Evolutionary conservation across 2,888 invertebrate species (phyloP), one percentile per base, ranked within the genome.

Genomic region (Scaptodrosophila latifasciaeformis): DNA sequence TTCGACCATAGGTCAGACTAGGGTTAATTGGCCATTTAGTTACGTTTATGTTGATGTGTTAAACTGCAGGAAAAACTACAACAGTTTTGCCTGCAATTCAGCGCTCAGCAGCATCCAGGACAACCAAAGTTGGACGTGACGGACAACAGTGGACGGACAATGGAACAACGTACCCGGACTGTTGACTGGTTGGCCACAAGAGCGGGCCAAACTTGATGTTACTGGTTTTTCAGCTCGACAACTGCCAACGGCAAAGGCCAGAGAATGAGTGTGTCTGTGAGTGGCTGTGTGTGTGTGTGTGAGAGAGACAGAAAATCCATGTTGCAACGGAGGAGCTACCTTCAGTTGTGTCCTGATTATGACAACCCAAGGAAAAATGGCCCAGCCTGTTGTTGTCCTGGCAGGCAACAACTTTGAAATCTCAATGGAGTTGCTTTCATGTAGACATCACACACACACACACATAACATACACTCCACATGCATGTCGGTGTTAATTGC

Each of bases 281-380:
- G n/a, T n/a, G n/a, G n/a, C n/a, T 39, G 1, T 39, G 39, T 17
- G 17, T 18, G 10, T 39, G 39, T 39, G 12, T 15, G 39, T 10
- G 12, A n/a, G n/a, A n/a, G n/a, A n/a, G n/a, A n/a, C n/a, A n/a
- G n/a, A n/a, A n/a, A n/a, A n/a, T n/a, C n/a, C n/a, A n/a, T n/a
- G n/a, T n/a, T n/a, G n/a, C n/a, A 10, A n/a, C n/a, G n/a, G n/a
- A n/a, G n/a, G n/a, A n/a, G 68, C 59, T 57, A 67, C 67, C 74
- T 72, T 64, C 79, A 68, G 50, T 70, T 64, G 54, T 67, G 68
- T 77, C 62, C 70, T 77, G 77, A 50, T 79, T 76, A 79, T 79
- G 75, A 76, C 75, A 76, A 70, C 59, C 65, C 70, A 77, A 76
- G 80, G 80, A 74, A 57, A 77, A 70, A 2, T 15, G 37, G 12